Evolutionary conservation across 2,888 invertebrate species (phyloP), one percentile per base, ranked within the genome.

Genomic region (Drosophila trichaetosa): DNA sequence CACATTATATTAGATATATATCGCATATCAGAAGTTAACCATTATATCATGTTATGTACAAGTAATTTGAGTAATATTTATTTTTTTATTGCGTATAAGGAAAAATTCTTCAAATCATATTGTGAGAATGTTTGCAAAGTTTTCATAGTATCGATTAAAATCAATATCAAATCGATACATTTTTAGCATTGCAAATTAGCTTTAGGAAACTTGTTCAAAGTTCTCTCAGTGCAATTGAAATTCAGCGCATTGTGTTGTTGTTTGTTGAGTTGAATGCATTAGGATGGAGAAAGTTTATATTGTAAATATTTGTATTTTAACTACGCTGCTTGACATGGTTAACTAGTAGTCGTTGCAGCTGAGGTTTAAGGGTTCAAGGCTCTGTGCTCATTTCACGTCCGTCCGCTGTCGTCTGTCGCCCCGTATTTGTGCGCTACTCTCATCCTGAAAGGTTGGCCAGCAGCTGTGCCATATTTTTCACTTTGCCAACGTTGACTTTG

Each of bases 351-450:
- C 21, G 76, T 49, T 64, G 36, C 48, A 42, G 24, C 52, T 69
- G 69, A 80, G 80, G 80, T 73, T 79, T 67, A 82, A 62, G 79
- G 79, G 80, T 76, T 80, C 77, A 80, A 82, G 83, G 80, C 71
- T 74, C 53, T 72, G 79, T 74, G 78, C 79, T 79, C 67, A 80
- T 80, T 79, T 77, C 36, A 53, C 56, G 60, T 58, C 42, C 46
- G 54, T 73, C 38, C 24, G 49, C 49, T 6, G 34, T 34, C 51
- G 60, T 31, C 59, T 49, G 40, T 69, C 70, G 63, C 38, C 62
- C 71, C 40, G 36, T 29, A 54, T 61, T 61, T 70, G 52, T 52
- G 46, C 69, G 34, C 53, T 49, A 54, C 56, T 69, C 59, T 69
- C 54, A 33, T 33, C 33, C 49, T 79, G 67, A 75, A 78, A 75